Base-by-base conservation (phyloP, 2,113 vertebrate genomes). In the Azemiops feae region DNA sequence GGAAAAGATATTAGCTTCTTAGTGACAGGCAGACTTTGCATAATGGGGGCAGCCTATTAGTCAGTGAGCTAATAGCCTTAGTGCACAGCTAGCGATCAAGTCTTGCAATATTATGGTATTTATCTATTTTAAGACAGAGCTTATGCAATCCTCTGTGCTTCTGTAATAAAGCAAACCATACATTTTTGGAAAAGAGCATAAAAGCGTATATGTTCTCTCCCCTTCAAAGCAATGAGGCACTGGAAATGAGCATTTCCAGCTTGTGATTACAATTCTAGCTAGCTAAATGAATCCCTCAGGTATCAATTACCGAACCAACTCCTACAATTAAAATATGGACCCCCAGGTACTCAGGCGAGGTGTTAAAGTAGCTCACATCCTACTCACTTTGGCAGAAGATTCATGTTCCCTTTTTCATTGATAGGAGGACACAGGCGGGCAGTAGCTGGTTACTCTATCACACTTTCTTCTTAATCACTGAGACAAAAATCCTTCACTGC, bases 131-230 rank as follows among this genome's bases (percentile, higher is more conserved):
- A 52, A 64, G 18, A 88, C 91, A 69, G 43, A 89, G 58, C 94
- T 91, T 55, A 53, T 55, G 92, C 60, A 25, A 92, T 96, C 16
- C 86, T 58, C 95, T 95, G 89, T 95, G 96, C 94, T 97, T 89
- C 95, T 94, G 94, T 69, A 96, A 88, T 95, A 95, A 93, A 94
- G 96, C 81, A 95, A 96, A 95, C 54, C 96, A 64, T 57, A 96
- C 97, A 91, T 91, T 95, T 87, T 93, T 96, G 96, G 94, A 95
- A 96, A 97, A 96, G 74, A 96, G 52, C 27, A 96, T 93, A 94
- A 90, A 94, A 96, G 97, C 97, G 94, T 96, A 95, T 90, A 97
- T 93, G 94, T 97, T 10, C 89, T 10, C 58, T 69, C 94, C 47
- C 89, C 91, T 95, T 91, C 88, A 86, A 91, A 95, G 86, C 93